These are phyloP conservation scores for Mamestra brassicae DNA, from an alignment of 2,888 invertebrate genomes.

Conservation along the genomic window DNA sequence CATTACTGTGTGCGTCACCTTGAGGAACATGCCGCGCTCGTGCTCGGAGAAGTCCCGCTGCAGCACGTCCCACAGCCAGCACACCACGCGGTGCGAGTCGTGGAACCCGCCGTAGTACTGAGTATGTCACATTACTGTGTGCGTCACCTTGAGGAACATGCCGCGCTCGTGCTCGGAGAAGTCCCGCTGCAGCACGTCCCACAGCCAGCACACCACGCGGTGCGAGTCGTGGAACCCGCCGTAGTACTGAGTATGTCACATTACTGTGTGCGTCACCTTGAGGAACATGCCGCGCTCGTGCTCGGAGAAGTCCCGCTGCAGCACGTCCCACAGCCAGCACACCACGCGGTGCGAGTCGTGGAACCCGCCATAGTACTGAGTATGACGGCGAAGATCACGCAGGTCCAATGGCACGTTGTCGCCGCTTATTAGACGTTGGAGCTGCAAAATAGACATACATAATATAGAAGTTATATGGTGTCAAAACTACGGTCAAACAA, in stretches of 20 bases:
- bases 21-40: too few species aligned
- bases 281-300: constrained; percentile 97
- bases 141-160: constrained; percentile 91
- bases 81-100: too few species aligned
- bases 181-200: constrained; percentile 99
- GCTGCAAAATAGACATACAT: constrained; percentile 78
- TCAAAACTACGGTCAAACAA: background rate
- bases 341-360: constrained; percentile 99
- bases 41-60: too few species aligned
- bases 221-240: constrained; percentile 99
- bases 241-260: constrained; percentile 98
- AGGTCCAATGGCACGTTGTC: constrained; percentile 98
- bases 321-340: constrained; percentile 99
- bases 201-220: constrained; percentile 99
- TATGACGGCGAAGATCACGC: constrained; percentile 96
- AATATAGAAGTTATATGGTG: background rate
- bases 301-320: constrained; percentile 98
- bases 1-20: too few species aligned
- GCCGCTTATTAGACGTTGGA: constrained; percentile 98
- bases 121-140: constrained; percentile 92
- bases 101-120: constrained; percentile 99
- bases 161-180: constrained; percentile 97
- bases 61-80: too few species aligned
- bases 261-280: background rate
- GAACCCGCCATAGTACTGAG: constrained; percentile 99